Evolutionary conservation across 2,797 vertebrate species (phyloP), one percentile per base, ranked within the genome.

Genomic region (Malurus splendens): DNA sequence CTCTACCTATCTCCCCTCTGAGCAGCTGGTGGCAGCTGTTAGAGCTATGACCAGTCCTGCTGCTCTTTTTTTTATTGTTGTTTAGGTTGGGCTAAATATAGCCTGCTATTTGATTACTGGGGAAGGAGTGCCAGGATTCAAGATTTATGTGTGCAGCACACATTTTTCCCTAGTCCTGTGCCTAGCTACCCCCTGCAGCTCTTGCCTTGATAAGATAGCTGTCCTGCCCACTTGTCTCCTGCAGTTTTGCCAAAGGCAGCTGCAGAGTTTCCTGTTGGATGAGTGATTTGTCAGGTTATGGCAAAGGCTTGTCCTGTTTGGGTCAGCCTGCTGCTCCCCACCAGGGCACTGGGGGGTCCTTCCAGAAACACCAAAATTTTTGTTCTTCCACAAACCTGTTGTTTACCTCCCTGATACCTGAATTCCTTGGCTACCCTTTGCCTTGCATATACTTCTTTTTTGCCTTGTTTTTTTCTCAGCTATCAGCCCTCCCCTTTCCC

Each of bases 21-120:
- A 93, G 84, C 93, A 95, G 92, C 93, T 93, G 89, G 28, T 86
- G 80, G 86, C 88, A 91, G 92, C 90, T 94, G 90, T 25, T 94
- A 14, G n/a, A 87, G 68, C 81, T 67, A 45, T 75, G 73, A 51
- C 73, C 42, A 64, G 32, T 65, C 74, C 79, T 92, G 86, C 86
- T 81, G 70, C 68, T 92, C 70, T 57, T 87, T 74, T 39, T 89
- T 82, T 86, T 75, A 38, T 75, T 90, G 72, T 89, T 94, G 70
- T 94, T 94, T 95, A 92, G 82, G 71, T 84, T 92, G 61, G 28
- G 80, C 80, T 94, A 93, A 92, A 95, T 91, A 91, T 90, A 94
- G 76, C 62, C 66, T 61, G 59, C 85, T 66, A 54, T 76, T 92
- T 87, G 89, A 90, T 81, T 92, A 32, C 68, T 1, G 3, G 25